Evolutionary conservation across 2,113 vertebrate species (phyloP).

Genomic region (Camelus dromedarius): DNA sequence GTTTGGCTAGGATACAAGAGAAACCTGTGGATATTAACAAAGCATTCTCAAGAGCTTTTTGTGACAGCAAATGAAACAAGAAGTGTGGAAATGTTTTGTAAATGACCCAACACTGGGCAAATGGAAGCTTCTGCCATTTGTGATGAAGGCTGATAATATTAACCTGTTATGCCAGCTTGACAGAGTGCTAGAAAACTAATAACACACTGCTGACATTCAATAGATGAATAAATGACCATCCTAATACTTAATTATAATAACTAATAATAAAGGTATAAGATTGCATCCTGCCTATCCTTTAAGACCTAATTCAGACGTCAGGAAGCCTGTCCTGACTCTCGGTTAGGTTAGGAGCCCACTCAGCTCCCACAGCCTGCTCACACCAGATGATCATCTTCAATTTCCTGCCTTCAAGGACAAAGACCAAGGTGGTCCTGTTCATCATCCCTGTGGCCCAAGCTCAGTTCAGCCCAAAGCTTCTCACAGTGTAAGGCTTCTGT

Average conservation of each 20-base stretch:
- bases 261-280: constrained; percentile 26
- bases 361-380: background rate
- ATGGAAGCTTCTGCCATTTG: constrained; percentile 29
- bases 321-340: background rate
- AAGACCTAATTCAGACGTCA: background rate
- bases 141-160: constrained; percentile 13
- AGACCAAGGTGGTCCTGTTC: background rate
- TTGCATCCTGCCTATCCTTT: background rate
- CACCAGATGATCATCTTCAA: background rate
- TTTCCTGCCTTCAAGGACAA: background rate
- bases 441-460: background rate
- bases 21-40: constrained; percentile 42
- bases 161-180: constrained; percentile 38
- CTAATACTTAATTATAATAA: constrained; percentile 43
- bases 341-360: background rate
- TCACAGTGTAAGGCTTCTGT: background rate
- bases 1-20: constrained; percentile 27
- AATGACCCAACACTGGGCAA: constrained; percentile 36
- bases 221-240: background rate
- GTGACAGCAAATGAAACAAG: constrained; percentile 20
- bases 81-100: constrained; percentile 64
- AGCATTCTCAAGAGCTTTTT: constrained; percentile 34
- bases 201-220: background rate
- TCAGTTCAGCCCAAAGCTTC: background rate
- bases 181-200: constrained; percentile 30